These are phyloP conservation scores for Platerodrilus igneus DNA, from an alignment of 2,888 invertebrate genomes.

Conservation along the genomic window DNA sequence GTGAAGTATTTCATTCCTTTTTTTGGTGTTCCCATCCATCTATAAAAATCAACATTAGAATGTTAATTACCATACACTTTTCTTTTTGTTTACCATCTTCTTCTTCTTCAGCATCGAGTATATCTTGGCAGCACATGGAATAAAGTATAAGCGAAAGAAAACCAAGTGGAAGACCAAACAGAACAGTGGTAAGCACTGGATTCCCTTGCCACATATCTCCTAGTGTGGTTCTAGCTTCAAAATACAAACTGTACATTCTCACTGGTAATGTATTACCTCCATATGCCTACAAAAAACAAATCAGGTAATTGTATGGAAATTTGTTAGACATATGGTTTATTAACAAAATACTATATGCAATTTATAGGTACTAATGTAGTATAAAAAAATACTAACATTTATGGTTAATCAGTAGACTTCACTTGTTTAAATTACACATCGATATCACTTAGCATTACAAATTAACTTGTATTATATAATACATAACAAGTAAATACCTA, in stretches of 20 bases:
- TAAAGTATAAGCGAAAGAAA: constrained; percentile 93
- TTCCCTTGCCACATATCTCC: constrained; percentile 88
- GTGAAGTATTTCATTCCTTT: too few relatives aligned
- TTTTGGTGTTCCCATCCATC: too few relatives aligned
- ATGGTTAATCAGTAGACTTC: too few relatives aligned
- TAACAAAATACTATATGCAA: too few relatives aligned
- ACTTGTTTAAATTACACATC: too few relatives aligned
- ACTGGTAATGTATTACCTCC: constrained; percentile 80
- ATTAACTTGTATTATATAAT: too few relatives aligned
- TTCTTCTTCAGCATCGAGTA: constrained; percentile 85
- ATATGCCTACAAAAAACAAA: constrained; percentile 57
- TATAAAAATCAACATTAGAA: constrained; percentile 10
- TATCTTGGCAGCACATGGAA: constrained; percentile 93
- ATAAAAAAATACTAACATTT: too few relatives aligned
- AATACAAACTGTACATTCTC: constrained; percentile 73
- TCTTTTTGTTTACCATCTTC: constrained; percentile 58
- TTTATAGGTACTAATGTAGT: too few relatives aligned
- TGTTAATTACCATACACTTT: not conserved
- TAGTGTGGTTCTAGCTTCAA: constrained; percentile 75
- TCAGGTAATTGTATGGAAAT: not conserved
- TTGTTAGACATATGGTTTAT: not conserved
- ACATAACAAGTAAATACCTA: too few relatives aligned
- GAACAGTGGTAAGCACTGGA: constrained; percentile 85
- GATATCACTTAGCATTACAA: too few relatives aligned
- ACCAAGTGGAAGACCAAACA: constrained; percentile 91